Evolutionary conservation across 2,797 vertebrate species (phyloP).

Genomic region (Sylvia borin): DNA sequence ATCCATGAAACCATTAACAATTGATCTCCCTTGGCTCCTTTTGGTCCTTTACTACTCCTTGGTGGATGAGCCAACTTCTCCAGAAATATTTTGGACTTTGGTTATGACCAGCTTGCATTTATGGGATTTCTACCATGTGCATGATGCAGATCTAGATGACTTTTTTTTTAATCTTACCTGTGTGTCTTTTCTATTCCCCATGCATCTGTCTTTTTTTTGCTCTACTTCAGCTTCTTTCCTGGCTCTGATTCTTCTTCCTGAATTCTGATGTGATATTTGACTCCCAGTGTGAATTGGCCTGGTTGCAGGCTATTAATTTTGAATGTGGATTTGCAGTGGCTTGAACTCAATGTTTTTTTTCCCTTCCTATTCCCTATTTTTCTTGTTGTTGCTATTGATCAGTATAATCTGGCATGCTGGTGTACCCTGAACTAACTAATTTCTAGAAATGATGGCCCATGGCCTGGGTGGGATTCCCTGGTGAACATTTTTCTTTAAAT

Average conservation of each 20-base stretch:
- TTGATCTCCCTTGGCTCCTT: neutral
- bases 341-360: neutral
- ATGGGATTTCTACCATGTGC: neutral
- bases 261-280: neutral
- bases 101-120: neutral
- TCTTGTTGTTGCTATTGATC: neutral
- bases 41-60: neutral
- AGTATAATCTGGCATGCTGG: neutral
- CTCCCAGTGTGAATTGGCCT: neutral
- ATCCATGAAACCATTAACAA: neutral
- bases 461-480: neutral
- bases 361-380: neutral
- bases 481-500: neutral
- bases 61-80: neutral
- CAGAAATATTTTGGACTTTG: neutral
- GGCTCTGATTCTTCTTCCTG: neutral
- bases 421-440: neutral
- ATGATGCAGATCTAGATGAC: neutral
- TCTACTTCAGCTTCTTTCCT: neutral
- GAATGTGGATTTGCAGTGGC: neutral
- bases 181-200: neutral
- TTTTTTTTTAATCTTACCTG: neutral
- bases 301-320: neutral
- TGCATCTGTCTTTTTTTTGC: neutral
- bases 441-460: neutral